phyloP scores from a whole-genome alignment of 2,888 invertebrate genomes.

The Acleris emargana region DNA sequence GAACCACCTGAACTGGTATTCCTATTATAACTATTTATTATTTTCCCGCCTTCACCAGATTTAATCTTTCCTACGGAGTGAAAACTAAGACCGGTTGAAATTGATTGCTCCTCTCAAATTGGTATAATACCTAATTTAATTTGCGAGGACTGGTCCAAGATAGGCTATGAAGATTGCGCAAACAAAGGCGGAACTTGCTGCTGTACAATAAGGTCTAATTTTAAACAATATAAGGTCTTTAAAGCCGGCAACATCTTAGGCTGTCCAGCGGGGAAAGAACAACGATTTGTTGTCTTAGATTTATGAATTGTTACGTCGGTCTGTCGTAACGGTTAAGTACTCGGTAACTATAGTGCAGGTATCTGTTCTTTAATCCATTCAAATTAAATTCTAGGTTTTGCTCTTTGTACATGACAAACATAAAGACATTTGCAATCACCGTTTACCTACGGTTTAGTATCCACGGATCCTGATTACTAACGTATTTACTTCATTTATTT shows the following conservation, averaged over 20 bases:
- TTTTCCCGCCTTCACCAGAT: too few relatives aligned
- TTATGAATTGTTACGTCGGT: conserved; percentile 49
- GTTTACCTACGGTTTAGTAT: too few relatives aligned
- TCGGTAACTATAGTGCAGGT: conserved; percentile 39
- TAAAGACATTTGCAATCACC: conserved; percentile 8
- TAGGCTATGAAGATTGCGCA: not conserved
- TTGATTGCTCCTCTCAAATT: conserved; percentile 8
- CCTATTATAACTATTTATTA: too few relatives aligned
- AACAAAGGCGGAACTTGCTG: not conserved
- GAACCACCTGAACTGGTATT: too few relatives aligned
- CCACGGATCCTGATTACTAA: not conserved
- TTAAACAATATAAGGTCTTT: not conserved
- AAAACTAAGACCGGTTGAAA: conserved; percentile 3
- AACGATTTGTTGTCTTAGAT: conserved; percentile 55
- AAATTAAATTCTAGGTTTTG: conserved; percentile 38
- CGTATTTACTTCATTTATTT: not conserved
- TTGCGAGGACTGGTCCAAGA: conserved; percentile 4
- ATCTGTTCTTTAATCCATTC: conserved; percentile 40
- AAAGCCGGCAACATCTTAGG: conserved; percentile 26
- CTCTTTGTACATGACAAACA: conserved; percentile 15
- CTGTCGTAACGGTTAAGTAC: conserved; percentile 51
- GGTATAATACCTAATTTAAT: conserved; percentile 14
- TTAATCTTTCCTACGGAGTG: not conserved
- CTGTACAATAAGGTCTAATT: conserved; percentile 3
- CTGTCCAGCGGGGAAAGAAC: conserved; percentile 50